These are phyloP conservation scores for Ormyrus pomaceus DNA, from an alignment of 2,888 invertebrate genomes.

Conservation along the genomic window DNA sequence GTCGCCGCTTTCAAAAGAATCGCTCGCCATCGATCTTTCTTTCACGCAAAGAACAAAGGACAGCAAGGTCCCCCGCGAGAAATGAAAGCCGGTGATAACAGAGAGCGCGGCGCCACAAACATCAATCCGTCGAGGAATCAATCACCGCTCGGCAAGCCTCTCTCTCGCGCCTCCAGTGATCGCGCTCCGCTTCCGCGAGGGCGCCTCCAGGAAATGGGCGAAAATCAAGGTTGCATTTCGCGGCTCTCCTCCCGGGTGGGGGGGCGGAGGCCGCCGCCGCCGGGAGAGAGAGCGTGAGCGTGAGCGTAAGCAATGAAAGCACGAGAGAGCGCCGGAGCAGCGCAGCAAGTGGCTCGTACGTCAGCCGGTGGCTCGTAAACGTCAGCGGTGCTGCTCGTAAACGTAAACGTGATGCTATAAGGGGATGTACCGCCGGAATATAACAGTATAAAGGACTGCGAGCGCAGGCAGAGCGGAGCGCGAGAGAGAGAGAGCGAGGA, in stretches of 20 bases:
- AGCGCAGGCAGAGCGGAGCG: not conserved
- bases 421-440: conserved; percentile 67
- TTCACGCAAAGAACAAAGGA: too few relatives aligned
- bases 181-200: not conserved
- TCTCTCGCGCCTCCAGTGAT: not conserved
- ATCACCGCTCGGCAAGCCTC: not conserved
- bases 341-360: conserved; percentile 75
- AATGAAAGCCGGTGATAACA: too few relatives aligned
- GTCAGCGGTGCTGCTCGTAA: conserved; percentile 76
- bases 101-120: too few relatives aligned
- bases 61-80: too few relatives aligned
- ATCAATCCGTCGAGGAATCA: too few relatives aligned
- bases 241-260: not conserved
- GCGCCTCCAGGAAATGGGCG: conserved; percentile 52
- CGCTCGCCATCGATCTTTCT: too few relatives aligned
- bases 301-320: conserved; percentile 26
- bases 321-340: conserved; percentile 52
- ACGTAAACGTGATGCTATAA: conserved; percentile 76
- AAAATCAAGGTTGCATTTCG: conserved; percentile 67
- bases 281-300: not conserved
- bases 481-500: not conserved
- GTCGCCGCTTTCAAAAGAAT: too few relatives aligned
- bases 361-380: conserved; percentile 77
- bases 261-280: not conserved
- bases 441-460: conserved; percentile 30